These are phyloP conservation scores for Sebastes taczanowskii DNA, from an alignment of 2,797 vertebrate species.

Conservation along the genomic window DNA sequence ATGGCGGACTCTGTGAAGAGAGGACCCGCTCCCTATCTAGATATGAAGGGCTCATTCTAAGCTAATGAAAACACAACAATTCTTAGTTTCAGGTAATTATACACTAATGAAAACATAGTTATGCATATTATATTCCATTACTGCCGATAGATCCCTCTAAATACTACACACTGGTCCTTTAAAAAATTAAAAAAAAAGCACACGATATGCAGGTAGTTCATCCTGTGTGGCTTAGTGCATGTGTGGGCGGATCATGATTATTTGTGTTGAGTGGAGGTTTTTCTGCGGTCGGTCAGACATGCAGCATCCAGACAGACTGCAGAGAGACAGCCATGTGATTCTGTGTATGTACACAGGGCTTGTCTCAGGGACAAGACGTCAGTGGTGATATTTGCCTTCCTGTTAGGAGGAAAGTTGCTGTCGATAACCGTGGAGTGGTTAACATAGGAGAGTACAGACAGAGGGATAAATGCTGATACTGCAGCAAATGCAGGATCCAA, in stretches of 20 bases:
- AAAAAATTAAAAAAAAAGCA: neutral
- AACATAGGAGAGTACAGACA: neutral
- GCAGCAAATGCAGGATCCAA: neutral
- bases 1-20: no score
- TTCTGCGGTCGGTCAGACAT: neutral
- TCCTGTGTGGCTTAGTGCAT: neutral
- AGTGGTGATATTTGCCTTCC: neutral
- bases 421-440: neutral
- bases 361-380: constrained; percentile 3
- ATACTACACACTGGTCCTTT: no score
- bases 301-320: neutral
- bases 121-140: no score
- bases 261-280: neutral
- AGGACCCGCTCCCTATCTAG: no score
- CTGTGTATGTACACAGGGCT: constrained; percentile 6
- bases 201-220: neutral
- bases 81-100: no score
- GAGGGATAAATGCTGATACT: neutral
- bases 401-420: constrained; percentile 2
- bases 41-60: no score
- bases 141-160: no score
- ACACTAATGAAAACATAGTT: no score
- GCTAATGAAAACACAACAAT: no score
- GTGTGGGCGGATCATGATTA: neutral
- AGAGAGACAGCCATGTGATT: constrained; percentile 6